Conservation (phyloP, 1,140 invertebrate genomes). For the Anastrepha ludens region DNA sequence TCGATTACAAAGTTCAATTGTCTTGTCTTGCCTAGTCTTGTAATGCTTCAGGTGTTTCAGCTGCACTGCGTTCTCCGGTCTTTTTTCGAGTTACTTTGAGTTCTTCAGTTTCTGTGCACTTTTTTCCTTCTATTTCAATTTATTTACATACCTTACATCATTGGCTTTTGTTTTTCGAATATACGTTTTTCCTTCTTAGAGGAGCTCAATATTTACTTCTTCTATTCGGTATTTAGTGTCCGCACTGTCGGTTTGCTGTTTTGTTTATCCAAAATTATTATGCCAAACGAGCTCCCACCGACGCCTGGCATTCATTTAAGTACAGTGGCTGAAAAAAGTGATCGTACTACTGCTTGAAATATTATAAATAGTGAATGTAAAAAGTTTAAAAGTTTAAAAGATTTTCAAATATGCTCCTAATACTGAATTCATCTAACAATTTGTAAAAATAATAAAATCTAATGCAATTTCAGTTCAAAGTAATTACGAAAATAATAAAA, state of each 20-base stretch:
- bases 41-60: slow-evolving; percentile 8
- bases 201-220: slow-evolving; percentile 5
- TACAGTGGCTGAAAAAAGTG: too few species aligned
- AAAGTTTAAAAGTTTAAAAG: too few species aligned
- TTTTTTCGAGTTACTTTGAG: neutral
- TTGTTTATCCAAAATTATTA: slow-evolving; percentile 30
- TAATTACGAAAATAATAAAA: too few species aligned
- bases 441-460: too few species aligned
- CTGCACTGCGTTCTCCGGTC: neutral
- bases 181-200: neutral
- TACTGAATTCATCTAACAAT: too few species aligned
- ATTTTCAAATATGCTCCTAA: too few species aligned
- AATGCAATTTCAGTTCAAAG: too few species aligned
- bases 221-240: neutral
- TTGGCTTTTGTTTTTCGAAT: too few species aligned
- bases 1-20: slow-evolving; percentile 44
- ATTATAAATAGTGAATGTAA: too few species aligned
- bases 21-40: neutral
- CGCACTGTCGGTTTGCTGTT: neutral
- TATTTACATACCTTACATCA: neutral
- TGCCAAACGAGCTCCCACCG: slow-evolving; percentile 30
- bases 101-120: too few species aligned
- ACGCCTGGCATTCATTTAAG: neutral
- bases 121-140: neutral
- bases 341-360: too few species aligned